Conservation (phyloP, 2,888 invertebrate species). For the Cantharis rustica region DNA sequence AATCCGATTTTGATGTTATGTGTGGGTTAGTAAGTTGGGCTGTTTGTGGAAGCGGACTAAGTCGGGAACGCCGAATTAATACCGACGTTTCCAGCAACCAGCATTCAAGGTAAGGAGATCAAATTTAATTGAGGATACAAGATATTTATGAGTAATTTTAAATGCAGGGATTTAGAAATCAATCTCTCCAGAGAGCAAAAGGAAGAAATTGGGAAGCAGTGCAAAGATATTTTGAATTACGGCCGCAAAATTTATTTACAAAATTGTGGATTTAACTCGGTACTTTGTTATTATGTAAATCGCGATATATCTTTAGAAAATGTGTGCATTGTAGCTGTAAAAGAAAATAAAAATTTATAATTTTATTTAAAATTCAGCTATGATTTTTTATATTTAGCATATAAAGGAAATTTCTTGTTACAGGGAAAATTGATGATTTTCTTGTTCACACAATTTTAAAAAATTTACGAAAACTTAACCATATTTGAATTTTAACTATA, state of each 20-base stretch:
- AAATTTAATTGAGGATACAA: not conserved
- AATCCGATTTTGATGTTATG: conserved; percentile 73
- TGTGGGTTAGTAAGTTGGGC: conserved; percentile 89
- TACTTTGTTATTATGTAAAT: conserved; percentile 70
- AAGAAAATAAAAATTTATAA: conserved; percentile 32
- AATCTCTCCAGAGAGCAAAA: conserved; percentile 57
- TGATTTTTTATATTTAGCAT: not conserved
- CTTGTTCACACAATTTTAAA: too few relatives aligned
- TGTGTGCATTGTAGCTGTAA: conserved; percentile 71
- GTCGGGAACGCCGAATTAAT: conserved; percentile 54
- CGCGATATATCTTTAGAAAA: conserved; percentile 75
- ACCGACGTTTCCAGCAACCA: not conserved
- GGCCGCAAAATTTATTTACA: conserved; percentile 70
- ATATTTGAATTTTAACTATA: too few relatives aligned
- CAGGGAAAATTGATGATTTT: too few relatives aligned
- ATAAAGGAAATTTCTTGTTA: too few relatives aligned
- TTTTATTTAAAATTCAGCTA: not conserved
- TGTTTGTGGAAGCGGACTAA: conserved; percentile 75
- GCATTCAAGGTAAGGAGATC: not conserved
- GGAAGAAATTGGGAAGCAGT: conserved; percentile 70
- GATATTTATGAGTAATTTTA: not conserved
- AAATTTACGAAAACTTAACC: too few relatives aligned
- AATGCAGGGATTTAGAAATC: conserved; percentile 45
- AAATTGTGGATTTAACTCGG: conserved; percentile 63
- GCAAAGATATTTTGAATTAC: conserved; percentile 79